A percentile compares a stretch with the other conserved stretches of the same genome.
phyloP scores from a whole-genome alignment of 2,113 vertebrate species.

The Strix uralensis region DNA sequence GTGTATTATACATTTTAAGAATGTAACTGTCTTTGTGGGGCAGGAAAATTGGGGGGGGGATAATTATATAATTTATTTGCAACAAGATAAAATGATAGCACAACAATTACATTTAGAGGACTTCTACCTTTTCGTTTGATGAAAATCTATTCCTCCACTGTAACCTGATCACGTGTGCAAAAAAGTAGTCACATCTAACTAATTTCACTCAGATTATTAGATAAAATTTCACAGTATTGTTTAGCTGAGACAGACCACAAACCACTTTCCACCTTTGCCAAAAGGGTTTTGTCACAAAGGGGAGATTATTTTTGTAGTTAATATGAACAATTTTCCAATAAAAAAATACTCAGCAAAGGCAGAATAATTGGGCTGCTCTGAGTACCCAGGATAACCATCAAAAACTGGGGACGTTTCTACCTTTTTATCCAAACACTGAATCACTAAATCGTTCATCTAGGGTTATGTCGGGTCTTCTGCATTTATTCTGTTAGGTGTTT shows the following conservation, averaged over 20 bases:
- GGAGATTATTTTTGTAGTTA: not conserved
- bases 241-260: not conserved
- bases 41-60: not conserved
- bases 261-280: not conserved
- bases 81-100: not conserved
- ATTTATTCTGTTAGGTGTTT: not conserved
- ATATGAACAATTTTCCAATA: not conserved
- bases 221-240: not conserved
- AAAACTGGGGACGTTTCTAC: not conserved
- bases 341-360: not conserved
- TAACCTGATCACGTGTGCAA: not conserved
- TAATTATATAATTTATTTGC: not conserved
- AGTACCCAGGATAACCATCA: not conserved
- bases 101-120: not conserved
- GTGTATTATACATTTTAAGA: no score
- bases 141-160: not conserved
- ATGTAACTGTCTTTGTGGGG: not conserved
- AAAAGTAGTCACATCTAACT: not conserved
- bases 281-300: not conserved
- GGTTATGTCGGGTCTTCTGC: not conserved
- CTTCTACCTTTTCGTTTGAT: not conserved
- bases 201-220: not conserved
- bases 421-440: not conserved
- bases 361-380: not conserved
- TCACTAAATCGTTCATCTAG: not conserved